Evolutionary conservation across 2,888 invertebrate genomes (phyloP).

Genomic region (Drosophila anomelani): DNA sequence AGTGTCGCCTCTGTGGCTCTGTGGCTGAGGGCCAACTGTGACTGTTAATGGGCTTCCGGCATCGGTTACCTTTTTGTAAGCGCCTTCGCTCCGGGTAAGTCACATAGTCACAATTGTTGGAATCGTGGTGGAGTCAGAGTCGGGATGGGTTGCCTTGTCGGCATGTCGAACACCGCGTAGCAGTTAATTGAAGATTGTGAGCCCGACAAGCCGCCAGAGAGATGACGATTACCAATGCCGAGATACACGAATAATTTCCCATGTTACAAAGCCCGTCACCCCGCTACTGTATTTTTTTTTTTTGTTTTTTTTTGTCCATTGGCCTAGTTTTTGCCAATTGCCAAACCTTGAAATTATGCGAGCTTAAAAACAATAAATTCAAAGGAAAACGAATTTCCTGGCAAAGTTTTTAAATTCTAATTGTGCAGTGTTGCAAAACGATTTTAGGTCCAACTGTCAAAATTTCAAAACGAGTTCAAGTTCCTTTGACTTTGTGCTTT

Average conservation of each 20-base stretch:
- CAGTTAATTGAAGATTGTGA: constrained; percentile 74
- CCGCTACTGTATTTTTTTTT: constrained; percentile 8
- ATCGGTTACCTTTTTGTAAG: constrained; percentile 67
- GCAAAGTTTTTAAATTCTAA: neutral
- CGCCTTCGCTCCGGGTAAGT: constrained; percentile 16
- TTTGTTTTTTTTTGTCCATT: constrained; percentile 2
- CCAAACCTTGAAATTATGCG: neutral
- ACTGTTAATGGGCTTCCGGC: constrained; percentile 59
- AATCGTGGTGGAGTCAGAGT: neutral
- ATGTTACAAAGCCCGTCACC: constrained; percentile 9
- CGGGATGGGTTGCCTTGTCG: constrained; percentile 60
- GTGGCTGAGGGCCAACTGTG: constrained; percentile 37
- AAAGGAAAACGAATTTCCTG: neutral
- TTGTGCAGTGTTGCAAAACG: neutral
- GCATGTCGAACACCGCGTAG: constrained; percentile 59
- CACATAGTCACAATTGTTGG: constrained; percentile 48
- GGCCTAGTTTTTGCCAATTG: constrained; percentile 26
- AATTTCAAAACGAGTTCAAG: neutral
- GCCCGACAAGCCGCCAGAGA: constrained; percentile 38
- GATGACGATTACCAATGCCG: constrained; percentile 23
- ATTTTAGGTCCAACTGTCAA: no score
- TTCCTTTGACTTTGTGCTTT: neutral
- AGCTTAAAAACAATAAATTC: neutral
- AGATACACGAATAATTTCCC: constrained; percentile 25
- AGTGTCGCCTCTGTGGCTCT: constrained; percentile 19